Conservation (phyloP, 2,888 invertebrate genomes). For the Drosophila austrosaltans region DNA sequence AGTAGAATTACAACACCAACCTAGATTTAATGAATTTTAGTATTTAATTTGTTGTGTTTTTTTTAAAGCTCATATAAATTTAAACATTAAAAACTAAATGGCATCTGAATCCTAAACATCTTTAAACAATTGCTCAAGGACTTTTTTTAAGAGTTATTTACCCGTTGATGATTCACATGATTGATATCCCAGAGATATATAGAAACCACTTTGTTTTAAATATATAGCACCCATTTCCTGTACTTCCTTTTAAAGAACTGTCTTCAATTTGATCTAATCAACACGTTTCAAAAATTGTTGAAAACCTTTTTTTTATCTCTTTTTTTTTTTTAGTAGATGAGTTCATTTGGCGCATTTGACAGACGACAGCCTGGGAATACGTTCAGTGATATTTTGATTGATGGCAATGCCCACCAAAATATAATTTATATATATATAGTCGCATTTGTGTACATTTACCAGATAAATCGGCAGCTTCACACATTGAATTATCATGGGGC, state of each 20-base stretch:
- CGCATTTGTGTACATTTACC: background rate
- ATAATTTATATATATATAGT: background rate
- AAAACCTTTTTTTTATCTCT: background rate
- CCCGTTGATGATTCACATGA: no score
- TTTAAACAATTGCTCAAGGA: no score
- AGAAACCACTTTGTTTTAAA: no score
- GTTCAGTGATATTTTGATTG: constrained; percentile 59
- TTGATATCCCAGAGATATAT: no score
- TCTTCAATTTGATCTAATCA: constrained; percentile 6
- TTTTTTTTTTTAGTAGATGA: constrained; percentile 46
- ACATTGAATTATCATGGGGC: constrained; percentile 52
- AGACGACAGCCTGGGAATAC: constrained; percentile 53
- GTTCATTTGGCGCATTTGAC: constrained; percentile 57
- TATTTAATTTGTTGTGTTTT: no score
- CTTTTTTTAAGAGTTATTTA: no score
- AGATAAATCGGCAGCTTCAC: constrained; percentile 47
- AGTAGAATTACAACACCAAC: no score
- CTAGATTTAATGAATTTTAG: no score
- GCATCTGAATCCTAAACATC: no score
- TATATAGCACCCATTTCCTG: no score
- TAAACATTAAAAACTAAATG: no score
- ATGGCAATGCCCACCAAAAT: constrained; percentile 66
- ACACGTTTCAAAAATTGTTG: background rate
- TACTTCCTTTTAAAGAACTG: background rate
- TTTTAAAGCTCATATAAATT: no score